Conservation (phyloP, 2,113 vertebrate species). For the Bagarius yarrelli region DNA sequence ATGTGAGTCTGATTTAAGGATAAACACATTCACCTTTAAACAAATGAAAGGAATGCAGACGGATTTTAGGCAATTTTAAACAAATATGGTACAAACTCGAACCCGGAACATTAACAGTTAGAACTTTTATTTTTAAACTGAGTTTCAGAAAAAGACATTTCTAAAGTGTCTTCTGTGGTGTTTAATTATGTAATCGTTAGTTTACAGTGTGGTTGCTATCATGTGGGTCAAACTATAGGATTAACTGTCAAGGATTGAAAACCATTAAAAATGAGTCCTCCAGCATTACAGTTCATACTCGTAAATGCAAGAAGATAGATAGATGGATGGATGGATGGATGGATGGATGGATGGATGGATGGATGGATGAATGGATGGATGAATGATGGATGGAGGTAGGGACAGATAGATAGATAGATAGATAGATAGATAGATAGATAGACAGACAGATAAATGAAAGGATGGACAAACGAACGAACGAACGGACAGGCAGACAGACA, state of each 20-base stretch:
- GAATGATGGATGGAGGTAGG: too few species aligned
- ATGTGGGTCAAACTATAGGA: not conserved
- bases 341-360: not conserved
- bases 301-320: not conserved
- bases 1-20: conserved; percentile 15
- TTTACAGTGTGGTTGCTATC: not conserved
- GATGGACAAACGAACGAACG: too few species aligned
- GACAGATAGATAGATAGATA: too few species aligned
- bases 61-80: not conserved
- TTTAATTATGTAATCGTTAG: not conserved
- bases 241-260: not conserved
- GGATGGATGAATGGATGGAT: too few species aligned
- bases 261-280: not conserved
- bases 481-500: too few species aligned
- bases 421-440: too few species aligned
- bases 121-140: not conserved
- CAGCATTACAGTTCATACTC: not conserved
- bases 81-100: not conserved
- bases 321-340: not conserved
- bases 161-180: not conserved
- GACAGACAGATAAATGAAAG: too few species aligned
- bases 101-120: not conserved
- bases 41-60: not conserved
- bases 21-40: not conserved
- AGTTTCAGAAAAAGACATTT: not conserved